phyloP scores from a whole-genome alignment of 2,888 invertebrate genomes.

The Blastobasis adustella region DNA sequence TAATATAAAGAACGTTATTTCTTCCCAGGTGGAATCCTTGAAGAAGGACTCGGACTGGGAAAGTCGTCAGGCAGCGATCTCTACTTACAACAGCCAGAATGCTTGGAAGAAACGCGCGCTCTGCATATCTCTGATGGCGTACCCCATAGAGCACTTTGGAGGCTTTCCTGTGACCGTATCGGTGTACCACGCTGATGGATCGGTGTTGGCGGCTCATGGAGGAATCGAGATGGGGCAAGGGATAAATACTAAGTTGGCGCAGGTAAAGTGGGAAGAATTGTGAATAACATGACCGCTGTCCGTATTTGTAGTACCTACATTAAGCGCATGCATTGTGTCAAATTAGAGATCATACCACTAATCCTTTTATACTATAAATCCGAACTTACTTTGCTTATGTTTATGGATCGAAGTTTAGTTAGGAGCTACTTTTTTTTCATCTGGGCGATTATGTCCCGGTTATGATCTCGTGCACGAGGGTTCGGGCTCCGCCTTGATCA shows the following conservation, averaged over 20 bases:
- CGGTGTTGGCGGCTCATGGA: constrained; percentile 79
- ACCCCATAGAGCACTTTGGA: constrained; percentile 67
- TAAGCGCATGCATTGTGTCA: no score
- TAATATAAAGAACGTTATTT: constrained; percentile 22
- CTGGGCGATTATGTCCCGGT: no score
- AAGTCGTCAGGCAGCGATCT: constrained; percentile 61
- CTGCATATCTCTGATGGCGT: constrained; percentile 78
- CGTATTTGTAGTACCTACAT: no score
- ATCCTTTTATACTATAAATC: no score
- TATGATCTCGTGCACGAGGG: no score
- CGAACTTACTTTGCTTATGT: no score
- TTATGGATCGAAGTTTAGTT: no score
- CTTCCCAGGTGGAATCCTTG: constrained; percentile 73
- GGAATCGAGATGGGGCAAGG: constrained; percentile 87
- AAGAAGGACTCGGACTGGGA: constrained; percentile 73
- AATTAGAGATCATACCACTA: no score
- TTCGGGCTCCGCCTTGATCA: no score
- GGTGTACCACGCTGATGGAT: constrained; percentile 80
- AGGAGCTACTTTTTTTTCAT: no score
- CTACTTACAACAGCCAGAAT: constrained; percentile 77
- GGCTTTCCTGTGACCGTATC: constrained; percentile 76
- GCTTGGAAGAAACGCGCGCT: constrained; percentile 84
- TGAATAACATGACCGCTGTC: no score
- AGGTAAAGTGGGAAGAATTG: constrained; percentile 39
- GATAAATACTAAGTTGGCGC: constrained; percentile 79